A percentile compares a stretch with the other conserved stretches of the same genome.
phyloP scores from a whole-genome alignment of 1,140 invertebrate genomes.

The Oryctes rhinoceros region DNA sequence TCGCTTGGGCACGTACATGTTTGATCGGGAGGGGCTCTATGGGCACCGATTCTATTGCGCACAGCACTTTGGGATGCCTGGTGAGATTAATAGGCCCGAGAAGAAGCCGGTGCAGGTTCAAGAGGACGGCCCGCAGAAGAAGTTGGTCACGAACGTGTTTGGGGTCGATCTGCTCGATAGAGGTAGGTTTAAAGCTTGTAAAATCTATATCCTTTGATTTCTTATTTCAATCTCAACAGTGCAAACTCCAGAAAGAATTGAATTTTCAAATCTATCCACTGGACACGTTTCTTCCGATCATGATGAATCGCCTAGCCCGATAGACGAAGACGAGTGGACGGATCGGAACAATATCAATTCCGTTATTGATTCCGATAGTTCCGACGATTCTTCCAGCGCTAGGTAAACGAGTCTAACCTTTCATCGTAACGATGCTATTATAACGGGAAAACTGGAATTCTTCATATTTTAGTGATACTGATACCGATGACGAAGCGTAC shows the following conservation, averaged over 20 bases:
- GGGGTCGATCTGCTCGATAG: conserved; percentile 70
- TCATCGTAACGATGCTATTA: too few species aligned
- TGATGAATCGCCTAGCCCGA: conserved; percentile 79
- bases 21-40: conserved; percentile 77
- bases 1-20: conserved; percentile 77
- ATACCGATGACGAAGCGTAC: conserved; percentile 68
- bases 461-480: conserved; percentile 63
- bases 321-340: conserved; percentile 94
- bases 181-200: conserved; percentile 53
- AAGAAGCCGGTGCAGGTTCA: conserved; percentile 44
- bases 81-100: conserved; percentile 59
- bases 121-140: conserved; percentile 55
- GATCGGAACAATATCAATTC: conserved; percentile 88
- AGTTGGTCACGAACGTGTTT: conserved; percentile 55
- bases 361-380: conserved; percentile 76
- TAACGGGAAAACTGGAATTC: neutral
- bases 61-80: conserved; percentile 77
- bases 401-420: conserved; percentile 48
- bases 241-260: conserved; percentile 84
- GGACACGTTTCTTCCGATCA: conserved; percentile 71
- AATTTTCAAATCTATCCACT: conserved; percentile 74
- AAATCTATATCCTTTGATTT: conserved; percentile 28
- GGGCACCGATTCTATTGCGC: conserved; percentile 82
- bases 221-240: conserved; percentile 53
- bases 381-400: conserved; percentile 70